Conservation (phyloP, 2,797 vertebrate species). For the Gastrophryne carolinensis region DNA sequence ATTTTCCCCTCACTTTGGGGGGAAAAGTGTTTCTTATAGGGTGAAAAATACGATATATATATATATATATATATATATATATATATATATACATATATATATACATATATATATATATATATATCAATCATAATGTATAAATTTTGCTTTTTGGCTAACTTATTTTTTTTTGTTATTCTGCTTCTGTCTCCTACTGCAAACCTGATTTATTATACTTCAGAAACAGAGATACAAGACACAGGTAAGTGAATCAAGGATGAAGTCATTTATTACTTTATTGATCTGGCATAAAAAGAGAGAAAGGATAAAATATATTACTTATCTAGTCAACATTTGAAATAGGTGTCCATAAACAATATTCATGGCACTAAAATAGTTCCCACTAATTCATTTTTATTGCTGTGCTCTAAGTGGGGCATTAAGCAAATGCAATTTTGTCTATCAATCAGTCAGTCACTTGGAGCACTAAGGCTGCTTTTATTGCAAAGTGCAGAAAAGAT, state of each 20-base stretch:
- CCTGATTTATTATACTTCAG: slow-evolving; percentile 69
- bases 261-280: slow-evolving; percentile 46
- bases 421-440: slow-evolving; percentile 6
- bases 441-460: slow-evolving; percentile 38
- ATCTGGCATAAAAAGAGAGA: slow-evolving; percentile 53
- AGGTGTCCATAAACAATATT: slow-evolving; percentile 28
- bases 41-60: too few species aligned
- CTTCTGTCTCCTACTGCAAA: slow-evolving; percentile 55
- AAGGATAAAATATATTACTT: slow-evolving; percentile 46
- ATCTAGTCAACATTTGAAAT: slow-evolving; percentile 3
- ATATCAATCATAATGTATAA: too few species aligned
- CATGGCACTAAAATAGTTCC: slow-evolving; percentile 39
- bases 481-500: background rate
- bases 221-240: slow-evolving; percentile 97
- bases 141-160: slow-evolving; percentile 23
- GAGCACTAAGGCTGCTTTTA: background rate
- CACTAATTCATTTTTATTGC: slow-evolving; percentile 44
- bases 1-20: too few species aligned
- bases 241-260: slow-evolving; percentile 74
- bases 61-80: too few species aligned
- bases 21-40: too few species aligned
- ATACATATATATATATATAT: too few species aligned
- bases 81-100: too few species aligned
- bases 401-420: slow-evolving; percentile 36
- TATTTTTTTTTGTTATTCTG: slow-evolving; percentile 60